phyloP scores from a whole-genome alignment of 2,797 vertebrate species.

The Chromis chromis region DNA sequence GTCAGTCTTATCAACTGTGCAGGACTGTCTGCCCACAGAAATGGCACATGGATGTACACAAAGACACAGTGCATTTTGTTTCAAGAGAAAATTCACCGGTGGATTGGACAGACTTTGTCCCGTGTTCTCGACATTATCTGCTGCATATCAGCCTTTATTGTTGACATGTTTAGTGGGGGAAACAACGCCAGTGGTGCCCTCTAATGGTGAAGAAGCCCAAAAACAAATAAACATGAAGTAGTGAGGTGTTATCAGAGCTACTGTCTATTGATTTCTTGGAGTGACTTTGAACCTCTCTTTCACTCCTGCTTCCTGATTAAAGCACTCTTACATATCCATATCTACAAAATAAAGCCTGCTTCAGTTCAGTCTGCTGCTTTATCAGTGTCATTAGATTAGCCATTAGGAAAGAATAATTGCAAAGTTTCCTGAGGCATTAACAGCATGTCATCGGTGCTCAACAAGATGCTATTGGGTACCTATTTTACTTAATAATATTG shows the following conservation, averaged over 20 bases:
- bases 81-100: neutral
- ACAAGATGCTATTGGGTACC: neutral
- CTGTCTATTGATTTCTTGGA: conserved; percentile 73
- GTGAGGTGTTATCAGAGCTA: conserved; percentile 71
- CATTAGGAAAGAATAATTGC: conserved; percentile 3
- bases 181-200: conserved; percentile 60
- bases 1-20: conserved; percentile 63
- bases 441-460: neutral
- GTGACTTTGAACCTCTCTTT: conserved; percentile 71
- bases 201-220: conserved; percentile 55
- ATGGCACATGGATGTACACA: conserved; percentile 30
- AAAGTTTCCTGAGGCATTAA: conserved; percentile 2
- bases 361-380: conserved; percentile 35
- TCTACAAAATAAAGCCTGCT: conserved; percentile 40
- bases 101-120: conserved; percentile 44
- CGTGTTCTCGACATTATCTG: conserved; percentile 22
- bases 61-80: conserved; percentile 7
- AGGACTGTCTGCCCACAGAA: conserved; percentile 7
- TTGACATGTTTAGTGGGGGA: conserved; percentile 30
- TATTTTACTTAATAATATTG: neutral
- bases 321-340: conserved; percentile 34
- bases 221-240: conserved; percentile 45
- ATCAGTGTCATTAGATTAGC: conserved; percentile 33
- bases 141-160: conserved; percentile 24
- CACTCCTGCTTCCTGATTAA: conserved; percentile 60